Percentiles rank a stretch among this genome's conserved stretches.
phyloP scores from a whole-genome alignment of 64 coral and sea anemone species.

The Trachythela sp. region DNA sequence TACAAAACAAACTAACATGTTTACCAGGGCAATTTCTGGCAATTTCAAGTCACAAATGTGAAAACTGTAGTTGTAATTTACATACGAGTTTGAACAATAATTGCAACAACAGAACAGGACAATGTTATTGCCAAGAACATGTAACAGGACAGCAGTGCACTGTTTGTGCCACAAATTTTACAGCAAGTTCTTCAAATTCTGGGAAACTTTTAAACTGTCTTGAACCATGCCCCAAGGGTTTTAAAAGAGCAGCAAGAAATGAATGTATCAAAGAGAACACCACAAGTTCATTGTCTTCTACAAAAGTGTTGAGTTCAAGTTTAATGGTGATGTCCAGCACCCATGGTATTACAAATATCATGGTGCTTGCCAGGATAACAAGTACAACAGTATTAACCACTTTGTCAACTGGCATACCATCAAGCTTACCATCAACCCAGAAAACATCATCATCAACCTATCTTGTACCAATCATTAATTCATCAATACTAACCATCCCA shows the following conservation, averaged over 20 bases:
- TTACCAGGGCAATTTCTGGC: too few species aligned
- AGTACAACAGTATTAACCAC: not conserved
- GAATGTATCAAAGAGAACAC: not conserved
- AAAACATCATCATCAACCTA: not conserved
- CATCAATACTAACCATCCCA: too few species aligned
- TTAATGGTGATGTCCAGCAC: not conserved
- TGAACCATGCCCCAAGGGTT: not conserved
- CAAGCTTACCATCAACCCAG: not conserved
- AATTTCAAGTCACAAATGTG: too few species aligned
- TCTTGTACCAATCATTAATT: too few species aligned
- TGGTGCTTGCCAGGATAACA: not conserved
- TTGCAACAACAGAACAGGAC: too few species aligned
- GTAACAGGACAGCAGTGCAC: too few species aligned
- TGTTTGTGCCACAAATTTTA: too few species aligned
- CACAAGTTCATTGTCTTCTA: not conserved
- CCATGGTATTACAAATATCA: not conserved
- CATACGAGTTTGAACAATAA: too few species aligned
- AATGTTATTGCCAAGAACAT: too few species aligned
- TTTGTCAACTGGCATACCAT: not conserved
- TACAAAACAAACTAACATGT: too few species aligned
- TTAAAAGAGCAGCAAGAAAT: not conserved
- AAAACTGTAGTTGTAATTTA: too few species aligned
- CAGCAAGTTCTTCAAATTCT: not conserved
- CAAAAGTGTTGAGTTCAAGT: too few species aligned
- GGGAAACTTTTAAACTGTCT: not conserved